Base-by-base conservation (phyloP, 2,888 invertebrate genomes). In the Brachyptera putata region DNA sequence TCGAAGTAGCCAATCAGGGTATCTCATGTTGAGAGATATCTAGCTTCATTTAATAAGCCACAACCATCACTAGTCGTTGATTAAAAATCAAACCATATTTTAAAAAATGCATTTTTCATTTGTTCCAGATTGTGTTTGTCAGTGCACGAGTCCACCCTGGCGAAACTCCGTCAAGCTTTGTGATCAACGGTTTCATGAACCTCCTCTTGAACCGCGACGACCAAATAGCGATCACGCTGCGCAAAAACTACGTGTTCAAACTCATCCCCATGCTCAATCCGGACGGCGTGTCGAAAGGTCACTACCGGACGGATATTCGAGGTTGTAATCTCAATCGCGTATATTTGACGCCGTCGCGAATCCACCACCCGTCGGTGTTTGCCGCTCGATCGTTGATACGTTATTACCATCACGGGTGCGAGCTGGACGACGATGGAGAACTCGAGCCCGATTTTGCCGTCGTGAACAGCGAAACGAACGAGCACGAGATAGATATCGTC, bases 121-220 rank as follows among this genome's bases (percentile, higher is more conserved):
- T 43, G 43, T 18, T 14, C 16, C 43, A 88, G 87, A 83, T 93
- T 4, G 85, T 91, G 67, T 87, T 94, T 73, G 77, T 95, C 68
- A 92, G 91, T 61, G 92, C 93, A 3, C 80, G 95, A 62, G 94
- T 95, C 56, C 95, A 95, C 75, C 94, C 94, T 13, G 94, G 94
- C 1, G 95, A 95, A 76, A 93, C 93, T 0, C 94, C 93, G 1
- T 89, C 91, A 1, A 91, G 89, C 74, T 91, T 89, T 75, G 93
- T 94, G 13, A 85, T 94, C 74, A 92, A 93, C 73, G 95, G 95
- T 0, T 85, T 94, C 69, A 76, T 95, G 5, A 87, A 91, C 71
- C 84, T 91, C 46, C 76, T 95, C 41, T 74, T 94, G 16, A 83
- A 80, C 61, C 80, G 84, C 26, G 84, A 86, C 61, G 93, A 94